A percentile compares a stretch with the other conserved stretches of the same genome.
Evolutionary conservation across 2,113 vertebrate species (phyloP).

Genomic region (Cacatua alba): DNA sequence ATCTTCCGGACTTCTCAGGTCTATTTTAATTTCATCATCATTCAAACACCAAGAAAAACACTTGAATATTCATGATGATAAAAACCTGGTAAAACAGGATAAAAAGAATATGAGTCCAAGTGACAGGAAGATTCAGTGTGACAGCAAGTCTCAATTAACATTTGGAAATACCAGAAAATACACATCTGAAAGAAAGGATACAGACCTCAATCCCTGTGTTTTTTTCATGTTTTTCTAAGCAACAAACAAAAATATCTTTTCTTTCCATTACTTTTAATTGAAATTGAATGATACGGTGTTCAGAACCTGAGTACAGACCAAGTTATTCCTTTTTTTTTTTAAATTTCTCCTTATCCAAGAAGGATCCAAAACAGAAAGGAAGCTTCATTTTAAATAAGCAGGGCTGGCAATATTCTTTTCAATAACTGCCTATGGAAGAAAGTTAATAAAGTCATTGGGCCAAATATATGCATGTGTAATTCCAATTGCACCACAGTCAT

Average conservation of each 20-base stretch:
- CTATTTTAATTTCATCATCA: not conserved
- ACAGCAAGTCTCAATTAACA: not conserved
- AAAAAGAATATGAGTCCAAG: not conserved
- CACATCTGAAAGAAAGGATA: not conserved
- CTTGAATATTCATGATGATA: not conserved
- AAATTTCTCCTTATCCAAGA: not conserved
- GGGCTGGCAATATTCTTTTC: constrained; percentile 24
- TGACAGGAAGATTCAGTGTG: not conserved
- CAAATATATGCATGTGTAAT: constrained; percentile 41
- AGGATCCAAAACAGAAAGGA: not conserved
- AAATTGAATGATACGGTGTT: not conserved
- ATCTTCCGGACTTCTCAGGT: not conserved
- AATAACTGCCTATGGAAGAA: constrained; percentile 29
- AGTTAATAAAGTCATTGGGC: constrained; percentile 48
- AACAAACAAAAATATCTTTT: not conserved
- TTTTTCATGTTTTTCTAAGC: not conserved
- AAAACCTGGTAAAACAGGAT: not conserved
- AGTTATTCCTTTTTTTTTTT: not conserved
- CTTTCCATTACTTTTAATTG: not conserved
- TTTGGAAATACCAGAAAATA: not conserved
- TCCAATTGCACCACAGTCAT: constrained; percentile 23
- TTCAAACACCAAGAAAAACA: not conserved
- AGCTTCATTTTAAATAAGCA: constrained; percentile 10
- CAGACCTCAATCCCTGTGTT: not conserved
- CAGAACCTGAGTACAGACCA: not conserved